Evolutionary conservation across 2,888 invertebrate genomes (phyloP).

Genomic region (Fragum fragum): DNA sequence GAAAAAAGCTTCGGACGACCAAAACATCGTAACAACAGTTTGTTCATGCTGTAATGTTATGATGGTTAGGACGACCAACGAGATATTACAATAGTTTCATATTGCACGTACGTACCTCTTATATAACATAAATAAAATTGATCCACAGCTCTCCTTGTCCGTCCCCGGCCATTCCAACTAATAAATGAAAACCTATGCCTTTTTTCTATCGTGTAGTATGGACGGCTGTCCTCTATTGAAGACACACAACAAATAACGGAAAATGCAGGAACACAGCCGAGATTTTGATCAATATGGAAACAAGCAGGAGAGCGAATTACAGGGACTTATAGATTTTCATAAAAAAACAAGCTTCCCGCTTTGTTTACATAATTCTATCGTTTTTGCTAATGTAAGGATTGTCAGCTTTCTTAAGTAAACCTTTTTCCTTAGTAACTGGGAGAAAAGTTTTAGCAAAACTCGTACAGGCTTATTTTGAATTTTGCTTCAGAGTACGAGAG

Average conservation of each 20-base stretch:
- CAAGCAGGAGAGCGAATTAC: slow-evolving; percentile 6
- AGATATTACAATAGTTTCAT: too few relatives aligned
- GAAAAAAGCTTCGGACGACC: too few relatives aligned
- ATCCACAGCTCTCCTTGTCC: neutral
- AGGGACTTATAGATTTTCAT: slow-evolving; percentile 12
- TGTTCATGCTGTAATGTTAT: too few relatives aligned
- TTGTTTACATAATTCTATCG: slow-evolving; percentile 9
- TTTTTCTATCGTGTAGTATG: neutral
- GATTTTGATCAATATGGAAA: slow-evolving; percentile 19
- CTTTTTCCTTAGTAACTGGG: too few relatives aligned
- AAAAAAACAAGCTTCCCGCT: neutral
- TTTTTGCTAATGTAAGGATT: neutral
- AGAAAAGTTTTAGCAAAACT: too few relatives aligned
- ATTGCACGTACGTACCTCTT: neutral
- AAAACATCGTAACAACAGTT: too few relatives aligned
- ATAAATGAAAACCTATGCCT: neutral
- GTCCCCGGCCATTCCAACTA: neutral
- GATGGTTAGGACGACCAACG: too few relatives aligned
- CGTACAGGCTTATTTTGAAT: too few relatives aligned
- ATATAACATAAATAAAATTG: neutral
- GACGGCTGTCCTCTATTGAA: neutral
- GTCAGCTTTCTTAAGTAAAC: neutral
- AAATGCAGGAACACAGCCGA: slow-evolving; percentile 4
- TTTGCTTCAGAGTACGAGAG: too few relatives aligned
- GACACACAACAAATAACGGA: slow-evolving; percentile 5